Evolutionary conservation across 2,888 invertebrate genomes (phyloP).

Genomic region (Caradrina clavipalpis): DNA sequence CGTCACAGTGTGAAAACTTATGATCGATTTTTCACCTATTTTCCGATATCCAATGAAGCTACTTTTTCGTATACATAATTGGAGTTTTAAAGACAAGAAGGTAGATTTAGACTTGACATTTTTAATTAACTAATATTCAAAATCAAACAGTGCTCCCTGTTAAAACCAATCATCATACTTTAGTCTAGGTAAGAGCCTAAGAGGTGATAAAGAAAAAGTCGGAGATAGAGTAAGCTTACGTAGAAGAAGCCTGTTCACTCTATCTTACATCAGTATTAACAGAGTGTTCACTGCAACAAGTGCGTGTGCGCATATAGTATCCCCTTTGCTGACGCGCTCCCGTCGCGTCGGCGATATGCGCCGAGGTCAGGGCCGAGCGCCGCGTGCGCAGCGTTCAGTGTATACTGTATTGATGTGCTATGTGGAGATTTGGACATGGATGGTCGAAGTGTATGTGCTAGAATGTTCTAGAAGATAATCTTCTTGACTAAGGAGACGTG

Average conservation of each 20-base stretch:
- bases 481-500: not conserved
- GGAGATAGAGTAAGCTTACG: too few relatives aligned
- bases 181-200: too few relatives aligned
- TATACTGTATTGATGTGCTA: conserved; percentile 13
- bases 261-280: conserved; percentile 7
- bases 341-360: conserved; percentile 60
- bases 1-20: too few relatives aligned
- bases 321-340: conserved; percentile 56
- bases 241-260: not conserved
- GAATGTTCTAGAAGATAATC: not conserved
- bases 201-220: too few relatives aligned
- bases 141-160: not conserved
- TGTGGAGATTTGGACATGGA: conserved; percentile 15
- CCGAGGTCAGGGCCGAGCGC: conserved; percentile 75
- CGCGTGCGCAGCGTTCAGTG: conserved; percentile 40
- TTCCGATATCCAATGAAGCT: too few relatives aligned
- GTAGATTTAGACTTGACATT: not conserved
- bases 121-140: not conserved
- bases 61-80: too few relatives aligned
- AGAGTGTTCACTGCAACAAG: conserved; percentile 47
- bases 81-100: not conserved
- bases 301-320: conserved; percentile 32
- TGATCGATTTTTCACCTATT: too few relatives aligned
- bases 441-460: not conserved
- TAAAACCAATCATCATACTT: not conserved